These are phyloP conservation scores for Tetanocera ferruginea DNA, from an alignment of 2,888 invertebrate genomes.

Conservation along the genomic window DNA sequence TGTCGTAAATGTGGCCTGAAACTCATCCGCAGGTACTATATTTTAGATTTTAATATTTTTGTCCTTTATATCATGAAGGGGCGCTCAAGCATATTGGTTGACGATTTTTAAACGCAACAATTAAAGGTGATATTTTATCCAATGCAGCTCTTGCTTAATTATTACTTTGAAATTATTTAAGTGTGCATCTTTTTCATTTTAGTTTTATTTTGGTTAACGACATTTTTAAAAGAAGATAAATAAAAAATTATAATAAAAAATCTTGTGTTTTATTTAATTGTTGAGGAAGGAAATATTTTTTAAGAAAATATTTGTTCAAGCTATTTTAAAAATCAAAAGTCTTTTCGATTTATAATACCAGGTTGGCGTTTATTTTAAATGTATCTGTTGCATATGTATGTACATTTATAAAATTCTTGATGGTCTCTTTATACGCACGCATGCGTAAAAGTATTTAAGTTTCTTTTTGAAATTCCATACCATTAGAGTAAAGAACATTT, in stretches of 20 bases:
- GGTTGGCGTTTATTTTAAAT: conserved; percentile 2
- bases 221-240: not conserved
- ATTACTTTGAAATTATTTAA: not conserved
- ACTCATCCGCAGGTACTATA: conserved; percentile 33
- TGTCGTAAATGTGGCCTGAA: conserved; percentile 50
- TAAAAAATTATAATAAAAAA: not conserved
- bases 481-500: conserved; percentile 9
- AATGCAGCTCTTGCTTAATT: not conserved
- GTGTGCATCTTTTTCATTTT: not conserved
- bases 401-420: conserved; percentile 32
- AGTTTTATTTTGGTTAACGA: conserved; percentile 9
- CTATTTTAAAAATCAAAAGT: not conserved
- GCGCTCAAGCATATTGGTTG: not conserved
- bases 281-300: not conserved
- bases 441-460: conserved; percentile 26
- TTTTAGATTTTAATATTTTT: conserved; percentile 35
- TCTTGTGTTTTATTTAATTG: not conserved
- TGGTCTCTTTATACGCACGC: conserved; percentile 20
- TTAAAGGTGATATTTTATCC: conserved; percentile 31
- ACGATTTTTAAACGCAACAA: conserved; percentile 9
- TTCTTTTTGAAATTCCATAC: conserved; percentile 8
- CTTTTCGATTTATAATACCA: not conserved
- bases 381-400: conserved; percentile 9
- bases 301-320: not conserved
- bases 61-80: conserved; percentile 28